Percentiles rank a stretch among this genome's conserved stretches.
Evolutionary conservation across 2,888 invertebrate genomes (phyloP).

Genomic region (Pristionchus exspectatus): DNA sequence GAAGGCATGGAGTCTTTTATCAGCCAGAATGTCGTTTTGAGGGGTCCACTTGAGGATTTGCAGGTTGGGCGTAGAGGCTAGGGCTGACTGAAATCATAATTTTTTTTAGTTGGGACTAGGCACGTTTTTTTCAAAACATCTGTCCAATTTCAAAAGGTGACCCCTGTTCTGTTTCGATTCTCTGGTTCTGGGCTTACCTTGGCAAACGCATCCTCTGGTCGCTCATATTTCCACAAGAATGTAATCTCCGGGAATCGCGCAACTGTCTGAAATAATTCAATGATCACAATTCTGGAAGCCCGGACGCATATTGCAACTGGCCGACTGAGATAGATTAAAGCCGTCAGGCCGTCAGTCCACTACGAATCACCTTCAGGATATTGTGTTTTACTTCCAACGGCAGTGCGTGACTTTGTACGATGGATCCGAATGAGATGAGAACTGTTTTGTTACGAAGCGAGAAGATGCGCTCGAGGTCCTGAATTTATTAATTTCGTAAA

Average conservation of each 20-base stretch:
- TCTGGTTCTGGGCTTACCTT: no score
- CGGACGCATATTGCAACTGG: neutral
- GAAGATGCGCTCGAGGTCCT: conserved; percentile 1
- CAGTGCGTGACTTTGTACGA: neutral
- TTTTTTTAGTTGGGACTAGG: neutral
- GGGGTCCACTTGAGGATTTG: conserved; percentile 18
- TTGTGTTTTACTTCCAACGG: neutral
- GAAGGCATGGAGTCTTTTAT: neutral
- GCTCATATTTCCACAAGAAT: conserved; percentile 35
- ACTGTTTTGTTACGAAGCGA: neutral
- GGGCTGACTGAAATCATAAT: neutral
- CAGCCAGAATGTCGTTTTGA: conserved; percentile 27
- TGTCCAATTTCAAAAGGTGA: no score
- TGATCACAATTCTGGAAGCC: neutral
- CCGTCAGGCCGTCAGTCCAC: no score
- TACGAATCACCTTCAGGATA: neutral
- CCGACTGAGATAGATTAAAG: neutral
- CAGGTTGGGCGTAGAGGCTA: neutral
- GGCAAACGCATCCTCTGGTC: neutral
- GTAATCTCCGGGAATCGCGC: conserved; percentile 19
- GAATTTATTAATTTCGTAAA: neutral
- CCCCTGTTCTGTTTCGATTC: no score
- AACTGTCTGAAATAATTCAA: neutral
- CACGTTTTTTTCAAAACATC: neutral
- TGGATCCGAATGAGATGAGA: conserved; percentile 18